These are phyloP conservation scores for Araneus ventricosus DNA, from an alignment of 1,140 invertebrate genomes.

Conservation along the genomic window DNA sequence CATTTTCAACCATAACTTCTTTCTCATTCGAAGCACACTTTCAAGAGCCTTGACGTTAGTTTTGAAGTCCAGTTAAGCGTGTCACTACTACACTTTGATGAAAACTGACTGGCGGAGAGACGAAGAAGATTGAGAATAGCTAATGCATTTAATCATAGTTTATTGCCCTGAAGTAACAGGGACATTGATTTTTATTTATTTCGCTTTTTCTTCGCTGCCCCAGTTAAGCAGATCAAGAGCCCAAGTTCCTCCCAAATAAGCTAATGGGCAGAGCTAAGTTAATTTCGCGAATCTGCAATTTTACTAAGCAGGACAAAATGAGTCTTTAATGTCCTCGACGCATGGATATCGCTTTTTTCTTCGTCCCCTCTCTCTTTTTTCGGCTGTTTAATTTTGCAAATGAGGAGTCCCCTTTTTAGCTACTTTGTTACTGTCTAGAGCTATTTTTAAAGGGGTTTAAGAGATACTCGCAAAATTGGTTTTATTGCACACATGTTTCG, in stretches of 20 bases:
- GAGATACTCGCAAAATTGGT: background rate
- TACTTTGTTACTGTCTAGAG: background rate
- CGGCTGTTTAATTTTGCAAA: background rate
- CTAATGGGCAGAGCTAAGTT: conserved; percentile 21
- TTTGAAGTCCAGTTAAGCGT: background rate
- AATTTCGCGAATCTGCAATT: conserved; percentile 3
- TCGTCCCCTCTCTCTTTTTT: background rate
- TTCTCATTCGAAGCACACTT: too few relatives aligned
- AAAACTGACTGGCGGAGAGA: background rate
- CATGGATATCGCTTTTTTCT: background rate
- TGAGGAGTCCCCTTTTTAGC: background rate
- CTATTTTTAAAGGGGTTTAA: background rate
- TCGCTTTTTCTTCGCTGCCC: background rate
- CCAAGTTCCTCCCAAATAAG: background rate
- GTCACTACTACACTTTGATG: background rate
- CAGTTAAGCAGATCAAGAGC: background rate
- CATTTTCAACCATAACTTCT: too few relatives aligned
- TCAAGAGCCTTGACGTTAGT: background rate
- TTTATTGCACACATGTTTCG: too few relatives aligned
- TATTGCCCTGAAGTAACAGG: background rate
- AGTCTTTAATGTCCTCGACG: background rate
- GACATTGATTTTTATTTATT: background rate
- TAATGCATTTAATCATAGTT: conserved; percentile 25
- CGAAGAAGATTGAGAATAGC: conserved; percentile 4
- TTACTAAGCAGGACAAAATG: conserved; percentile 10